phyloP scores from a whole-genome alignment of 2,797 vertebrate species.

The Allobates femoralis region DNA sequence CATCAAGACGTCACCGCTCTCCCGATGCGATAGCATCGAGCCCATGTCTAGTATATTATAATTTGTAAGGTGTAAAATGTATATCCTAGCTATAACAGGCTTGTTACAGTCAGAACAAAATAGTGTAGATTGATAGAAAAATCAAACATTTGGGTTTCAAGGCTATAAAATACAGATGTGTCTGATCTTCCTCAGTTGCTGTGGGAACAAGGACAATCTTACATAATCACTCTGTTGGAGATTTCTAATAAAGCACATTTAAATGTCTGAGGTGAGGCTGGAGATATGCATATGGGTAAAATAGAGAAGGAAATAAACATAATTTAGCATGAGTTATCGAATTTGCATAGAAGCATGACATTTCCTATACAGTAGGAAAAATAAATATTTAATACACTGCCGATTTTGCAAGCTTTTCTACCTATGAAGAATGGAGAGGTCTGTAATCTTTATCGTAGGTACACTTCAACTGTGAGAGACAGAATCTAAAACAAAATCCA shows the following conservation, averaged over 20 bases:
- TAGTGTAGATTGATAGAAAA: conserved; percentile 4
- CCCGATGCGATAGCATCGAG: no score
- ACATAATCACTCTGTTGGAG: background rate
- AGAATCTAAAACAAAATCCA: no score
- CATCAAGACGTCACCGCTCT: no score
- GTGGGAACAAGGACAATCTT: background rate
- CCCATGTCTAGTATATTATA: no score
- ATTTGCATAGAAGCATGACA: no score
- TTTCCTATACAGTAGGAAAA: no score
- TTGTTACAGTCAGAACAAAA: background rate
- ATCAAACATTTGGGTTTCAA: conserved; percentile 14
- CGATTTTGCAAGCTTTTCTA: no score
- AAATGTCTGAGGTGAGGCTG: background rate
- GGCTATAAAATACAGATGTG: background rate
- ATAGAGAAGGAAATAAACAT: background rate
- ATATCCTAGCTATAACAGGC: background rate
- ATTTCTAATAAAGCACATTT: background rate
- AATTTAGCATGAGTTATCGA: no score
- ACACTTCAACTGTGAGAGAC: no score
- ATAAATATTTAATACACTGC: no score
- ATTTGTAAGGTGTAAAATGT: conserved; percentile 15
- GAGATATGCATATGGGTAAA: background rate
- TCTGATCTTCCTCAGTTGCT: conserved; percentile 2
- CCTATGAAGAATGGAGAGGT: no score
- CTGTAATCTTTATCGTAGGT: no score